Evolutionary conservation across 2,113 vertebrate genomes (phyloP).

Genomic region (Quiscalus mexicanus): DNA sequence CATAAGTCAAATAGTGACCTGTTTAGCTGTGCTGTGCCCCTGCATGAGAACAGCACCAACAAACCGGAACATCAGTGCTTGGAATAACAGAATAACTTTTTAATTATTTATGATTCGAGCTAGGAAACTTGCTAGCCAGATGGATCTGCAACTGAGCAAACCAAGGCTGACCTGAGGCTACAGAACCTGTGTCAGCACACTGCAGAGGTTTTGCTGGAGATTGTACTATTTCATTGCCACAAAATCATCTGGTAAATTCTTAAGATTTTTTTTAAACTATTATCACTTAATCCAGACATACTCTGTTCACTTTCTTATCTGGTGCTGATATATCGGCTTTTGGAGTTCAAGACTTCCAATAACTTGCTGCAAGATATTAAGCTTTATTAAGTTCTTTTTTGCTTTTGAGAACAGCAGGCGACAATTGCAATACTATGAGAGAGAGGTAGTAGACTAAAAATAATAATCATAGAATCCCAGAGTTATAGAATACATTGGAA

Average conservation of each 20-base stretch:
- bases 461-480: background rate
- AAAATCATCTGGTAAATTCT: background rate
- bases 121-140: conserved; percentile 34
- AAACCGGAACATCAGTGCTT: conserved; percentile 30
- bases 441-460: background rate
- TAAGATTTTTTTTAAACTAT: background rate
- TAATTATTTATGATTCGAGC: conserved; percentile 19
- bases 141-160: conserved; percentile 26
- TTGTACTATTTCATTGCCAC: background rate
- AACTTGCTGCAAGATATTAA: background rate
- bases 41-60: background rate
- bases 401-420: background rate
- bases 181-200: background rate
- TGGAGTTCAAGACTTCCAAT: background rate
- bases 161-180: conserved; percentile 16
- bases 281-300: background rate
- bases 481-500: background rate
- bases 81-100: conserved; percentile 32
- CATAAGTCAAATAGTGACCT: conserved; percentile 45
- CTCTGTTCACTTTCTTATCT: background rate
- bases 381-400: background rate
- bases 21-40: conserved; percentile 4
- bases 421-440: background rate
- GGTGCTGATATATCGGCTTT: background rate
- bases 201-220: background rate